Evolutionary conservation across 2,888 invertebrate species (phyloP), one percentile per base, ranked within the genome.

Genomic region (Crocallis elinguaria): DNA sequence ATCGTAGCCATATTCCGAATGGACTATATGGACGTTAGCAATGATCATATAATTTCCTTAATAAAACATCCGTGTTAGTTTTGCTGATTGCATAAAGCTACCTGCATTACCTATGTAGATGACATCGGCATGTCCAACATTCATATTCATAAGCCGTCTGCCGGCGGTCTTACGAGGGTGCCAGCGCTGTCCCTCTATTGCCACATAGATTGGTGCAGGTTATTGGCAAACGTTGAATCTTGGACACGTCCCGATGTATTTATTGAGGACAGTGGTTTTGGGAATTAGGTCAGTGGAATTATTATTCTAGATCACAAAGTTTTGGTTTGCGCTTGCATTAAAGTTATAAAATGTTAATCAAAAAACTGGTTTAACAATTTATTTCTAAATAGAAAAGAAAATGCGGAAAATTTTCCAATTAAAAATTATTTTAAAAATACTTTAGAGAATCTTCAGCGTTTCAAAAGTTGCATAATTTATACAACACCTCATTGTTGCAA

Each of bases 111-210:
- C 46, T 7, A 29, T 32, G 37, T 46, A 49, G 39, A 35, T 49
- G 9, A 38, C 49, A 41, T 16, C 27, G 29, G 35, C 42, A 49
- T 21, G 42, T 21, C 7, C 37, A 30, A 11, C 44, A 51, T 51
- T 29, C 51, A 51, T 51, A 45, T 51, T 51, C 51, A 51, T 44
- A 45, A 49, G 33, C 35, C 44, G 8, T 3, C 27, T 4, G 6
- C 19, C 6, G 1, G 23, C 23, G 29, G 33, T n/a, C 11, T n/a
- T 6, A 2, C 16, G 29, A 8, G 32, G 2, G 27, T 35, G 49
- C 49, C 41, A 42, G 42, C 49, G 21, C 29, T 49, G 35, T 49
- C 6, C 37, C 11, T 9, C 37, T 1, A 37, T 12, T 23, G 16
- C 11, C 4, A 37, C 33, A 19, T 32, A 32, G 44, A 50, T 37